A percentile compares a stretch with the other conserved stretches of the same genome.
Evolutionary conservation across 2,797 vertebrate species (phyloP).

Genomic region (Orestias chungarensis): DNA sequence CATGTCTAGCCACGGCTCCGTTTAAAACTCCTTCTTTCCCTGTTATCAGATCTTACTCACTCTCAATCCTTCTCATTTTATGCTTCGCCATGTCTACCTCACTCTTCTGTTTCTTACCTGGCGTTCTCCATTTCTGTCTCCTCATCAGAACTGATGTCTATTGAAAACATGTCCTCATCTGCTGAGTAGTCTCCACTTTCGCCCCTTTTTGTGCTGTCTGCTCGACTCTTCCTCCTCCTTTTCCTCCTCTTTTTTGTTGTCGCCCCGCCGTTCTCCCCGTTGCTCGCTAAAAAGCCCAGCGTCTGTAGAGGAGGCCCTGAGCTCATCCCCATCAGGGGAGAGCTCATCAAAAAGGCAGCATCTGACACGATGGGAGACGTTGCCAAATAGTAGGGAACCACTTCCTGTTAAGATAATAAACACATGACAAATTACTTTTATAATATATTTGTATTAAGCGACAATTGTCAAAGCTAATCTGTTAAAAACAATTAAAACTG

Average conservation of each 20-base stretch:
- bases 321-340: conserved; percentile 78
- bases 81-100: neutral
- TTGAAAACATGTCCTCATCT: conserved; percentile 92
- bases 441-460: rapidly evolving
- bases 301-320: conserved; percentile 49
- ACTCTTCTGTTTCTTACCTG: conserved; percentile 38
- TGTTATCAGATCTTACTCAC: no score
- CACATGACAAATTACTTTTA: conserved; percentile 2
- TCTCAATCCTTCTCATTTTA: neutral
- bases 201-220: conserved; percentile 88
- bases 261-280: conserved; percentile 37
- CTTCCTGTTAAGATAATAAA: conserved; percentile 75
- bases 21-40: no score
- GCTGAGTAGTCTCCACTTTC: conserved; percentile 84
- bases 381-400: conserved; percentile 89
- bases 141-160: conserved; percentile 92
- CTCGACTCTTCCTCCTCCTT: conserved; percentile 87
- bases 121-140: conserved; percentile 71
- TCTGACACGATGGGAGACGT: conserved; percentile 93
- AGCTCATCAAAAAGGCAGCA: conserved; percentile 80
- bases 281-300: conserved; percentile 63
- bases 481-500: no score
- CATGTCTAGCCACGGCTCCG: no score
- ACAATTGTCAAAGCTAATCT: no score
- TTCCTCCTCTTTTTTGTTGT: conserved; percentile 90